Conservation (phyloP, 2,797 vertebrate genomes). For the Eidolon dupreanum region DNA sequence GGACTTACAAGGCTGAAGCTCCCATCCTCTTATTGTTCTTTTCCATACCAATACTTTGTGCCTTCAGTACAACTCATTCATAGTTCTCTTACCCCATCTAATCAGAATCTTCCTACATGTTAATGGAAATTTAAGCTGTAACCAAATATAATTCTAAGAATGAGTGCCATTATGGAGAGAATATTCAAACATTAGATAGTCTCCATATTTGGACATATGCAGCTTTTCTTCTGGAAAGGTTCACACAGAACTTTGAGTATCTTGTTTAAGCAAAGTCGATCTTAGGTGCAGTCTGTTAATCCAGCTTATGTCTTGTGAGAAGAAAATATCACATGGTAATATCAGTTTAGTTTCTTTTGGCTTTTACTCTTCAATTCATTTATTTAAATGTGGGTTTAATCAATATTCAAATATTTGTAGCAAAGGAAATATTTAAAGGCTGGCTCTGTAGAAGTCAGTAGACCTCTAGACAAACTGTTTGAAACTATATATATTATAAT, state of each 20-base stretch:
- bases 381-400: conserved; percentile 27
- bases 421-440: not conserved
- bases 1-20: not conserved
- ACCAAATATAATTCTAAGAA: not conserved
- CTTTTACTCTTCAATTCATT: not conserved
- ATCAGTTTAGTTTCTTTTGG: not conserved
- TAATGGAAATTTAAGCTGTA: not conserved
- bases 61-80: not conserved
- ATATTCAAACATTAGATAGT: not conserved
- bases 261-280: not conserved
- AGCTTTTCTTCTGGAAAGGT: not conserved
- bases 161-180: not conserved
- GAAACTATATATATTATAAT: not conserved
- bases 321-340: not conserved
- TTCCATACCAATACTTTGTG: not conserved
- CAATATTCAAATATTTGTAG: not conserved
- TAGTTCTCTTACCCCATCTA: not conserved
- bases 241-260: not conserved
- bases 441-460: not conserved
- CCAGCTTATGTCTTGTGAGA: not conserved
- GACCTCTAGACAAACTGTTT: not conserved
- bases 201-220: not conserved
- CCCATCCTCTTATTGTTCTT: not conserved
- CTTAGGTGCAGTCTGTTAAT: not conserved
- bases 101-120: not conserved